These are phyloP conservation scores for Antechinus stuartii DNA, from an alignment of 2,113 vertebrate species.

Conservation along the genomic window DNA sequence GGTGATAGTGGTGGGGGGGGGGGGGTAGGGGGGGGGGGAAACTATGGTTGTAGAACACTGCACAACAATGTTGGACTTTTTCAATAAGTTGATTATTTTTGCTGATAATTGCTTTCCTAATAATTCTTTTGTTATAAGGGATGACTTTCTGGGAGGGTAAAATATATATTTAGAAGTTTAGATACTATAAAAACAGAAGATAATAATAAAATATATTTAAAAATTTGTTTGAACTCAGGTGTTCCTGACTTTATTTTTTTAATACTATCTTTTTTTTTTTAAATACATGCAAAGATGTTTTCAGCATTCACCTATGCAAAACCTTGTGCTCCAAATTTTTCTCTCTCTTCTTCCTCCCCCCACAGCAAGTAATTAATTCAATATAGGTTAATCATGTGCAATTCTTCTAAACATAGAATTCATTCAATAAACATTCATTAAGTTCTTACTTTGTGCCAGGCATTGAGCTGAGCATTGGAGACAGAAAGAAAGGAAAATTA, in stretches of 20 bases:
- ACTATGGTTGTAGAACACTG: background rate
- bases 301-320: no score
- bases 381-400: no score
- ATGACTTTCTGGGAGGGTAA: background rate
- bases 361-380: no score
- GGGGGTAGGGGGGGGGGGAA: no score
- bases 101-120: background rate
- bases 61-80: background rate
- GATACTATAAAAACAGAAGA: background rate
- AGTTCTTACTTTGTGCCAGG: background rate
- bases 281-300: no score
- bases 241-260: no score
- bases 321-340: no score
- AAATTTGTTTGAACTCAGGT: no score
- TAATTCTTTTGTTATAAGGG: background rate
- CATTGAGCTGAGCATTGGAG: background rate
- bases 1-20: no score
- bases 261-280: no score
- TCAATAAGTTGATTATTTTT: conserved; percentile 14
- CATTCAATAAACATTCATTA: background rate
- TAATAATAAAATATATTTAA: background rate
- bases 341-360: no score
- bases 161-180: background rate
- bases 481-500: background rate
- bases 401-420: background rate